Conservation (phyloP, 2,113 vertebrate genomes). For the Jaculus jaculus region DNA sequence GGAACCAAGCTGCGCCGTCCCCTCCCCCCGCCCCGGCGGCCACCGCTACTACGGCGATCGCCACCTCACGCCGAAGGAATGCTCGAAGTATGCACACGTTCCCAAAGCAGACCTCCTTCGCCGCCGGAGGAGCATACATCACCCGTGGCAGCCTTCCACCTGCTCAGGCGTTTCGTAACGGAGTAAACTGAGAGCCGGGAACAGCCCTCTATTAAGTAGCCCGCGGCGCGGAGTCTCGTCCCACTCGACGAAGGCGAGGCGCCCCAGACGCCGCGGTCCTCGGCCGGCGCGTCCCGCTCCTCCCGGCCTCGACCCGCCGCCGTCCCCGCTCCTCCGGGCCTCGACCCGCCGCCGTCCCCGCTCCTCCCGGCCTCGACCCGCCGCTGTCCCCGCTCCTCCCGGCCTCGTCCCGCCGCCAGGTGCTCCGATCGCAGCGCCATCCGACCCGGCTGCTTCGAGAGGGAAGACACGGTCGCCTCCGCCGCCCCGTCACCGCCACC, state of each 20-base stretch:
- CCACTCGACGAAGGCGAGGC: slow-evolving; percentile 91
- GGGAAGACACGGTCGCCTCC: background rate
- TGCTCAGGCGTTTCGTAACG: slow-evolving; percentile 92
- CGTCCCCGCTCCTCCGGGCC: background rate
- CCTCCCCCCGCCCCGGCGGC: slow-evolving; percentile 60
- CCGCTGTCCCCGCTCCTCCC: too few relatives aligned
- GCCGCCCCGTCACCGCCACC: background rate
- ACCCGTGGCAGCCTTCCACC: slow-evolving; percentile 88
- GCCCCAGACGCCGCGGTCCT: slow-evolving; percentile 79
- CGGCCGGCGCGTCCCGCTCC: slow-evolving; percentile 32
- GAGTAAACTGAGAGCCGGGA: slow-evolving; percentile 91
- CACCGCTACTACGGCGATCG: slow-evolving; percentile 80
- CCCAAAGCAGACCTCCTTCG: slow-evolving; percentile 88
- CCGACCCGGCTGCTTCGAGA: background rate
- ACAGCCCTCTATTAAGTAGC: slow-evolving; percentile 97
- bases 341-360: background rate
- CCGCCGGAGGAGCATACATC: slow-evolving; percentile 88
- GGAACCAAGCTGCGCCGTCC: slow-evolving; percentile 47
- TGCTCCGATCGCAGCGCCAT: background rate
- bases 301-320: background rate
- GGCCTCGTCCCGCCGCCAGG: too few relatives aligned
- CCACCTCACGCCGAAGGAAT: slow-evolving; percentile 93
- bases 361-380: background rate
- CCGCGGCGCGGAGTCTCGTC: slow-evolving; percentile 88
- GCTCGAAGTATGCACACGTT: slow-evolving; percentile 89